Percentiles rank a stretch among this genome's conserved stretches.
Evolutionary conservation across 2,888 invertebrate genomes (phyloP).

Genomic region (Eupithecia dodoneata): DNA sequence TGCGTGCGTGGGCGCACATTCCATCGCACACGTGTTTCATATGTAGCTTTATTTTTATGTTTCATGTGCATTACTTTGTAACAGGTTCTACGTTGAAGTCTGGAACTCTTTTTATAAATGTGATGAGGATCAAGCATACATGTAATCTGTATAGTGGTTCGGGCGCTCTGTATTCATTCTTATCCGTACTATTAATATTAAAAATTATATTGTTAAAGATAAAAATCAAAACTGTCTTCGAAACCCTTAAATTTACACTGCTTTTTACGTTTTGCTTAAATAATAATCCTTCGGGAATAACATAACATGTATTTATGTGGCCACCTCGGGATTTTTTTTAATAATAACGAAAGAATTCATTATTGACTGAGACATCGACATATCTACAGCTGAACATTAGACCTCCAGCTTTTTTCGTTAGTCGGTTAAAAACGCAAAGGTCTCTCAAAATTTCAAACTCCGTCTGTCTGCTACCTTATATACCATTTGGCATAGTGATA

Average conservation of each 20-base stretch:
- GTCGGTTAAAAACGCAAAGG: neutral
- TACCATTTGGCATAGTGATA: neutral
- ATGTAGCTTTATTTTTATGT: constrained; percentile 40
- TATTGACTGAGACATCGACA: too few species aligned
- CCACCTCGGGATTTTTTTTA: too few species aligned
- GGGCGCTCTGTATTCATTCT: neutral
- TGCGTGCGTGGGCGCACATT: constrained; percentile 76
- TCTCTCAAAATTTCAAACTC: too few species aligned
- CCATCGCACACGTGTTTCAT: constrained; percentile 55
- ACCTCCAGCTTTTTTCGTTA: too few species aligned
- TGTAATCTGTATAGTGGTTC: neutral
- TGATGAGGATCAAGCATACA: neutral
- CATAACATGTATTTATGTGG: too few species aligned
- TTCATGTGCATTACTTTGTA: constrained; percentile 33
- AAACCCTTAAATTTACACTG: too few species aligned
- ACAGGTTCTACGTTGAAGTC: constrained; percentile 33
- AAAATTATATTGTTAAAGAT: too few species aligned
- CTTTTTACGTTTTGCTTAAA: too few species aligned
- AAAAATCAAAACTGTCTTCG: too few species aligned
- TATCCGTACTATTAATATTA: neutral
- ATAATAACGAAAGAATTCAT: too few species aligned
- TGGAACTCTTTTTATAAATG: constrained; percentile 8
- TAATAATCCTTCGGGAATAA: too few species aligned
- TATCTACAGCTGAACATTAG: too few species aligned
- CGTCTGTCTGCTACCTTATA: neutral